phyloP scores from a whole-genome alignment of 2,888 invertebrate genomes.

The Polydrusus pterygomalis region DNA sequence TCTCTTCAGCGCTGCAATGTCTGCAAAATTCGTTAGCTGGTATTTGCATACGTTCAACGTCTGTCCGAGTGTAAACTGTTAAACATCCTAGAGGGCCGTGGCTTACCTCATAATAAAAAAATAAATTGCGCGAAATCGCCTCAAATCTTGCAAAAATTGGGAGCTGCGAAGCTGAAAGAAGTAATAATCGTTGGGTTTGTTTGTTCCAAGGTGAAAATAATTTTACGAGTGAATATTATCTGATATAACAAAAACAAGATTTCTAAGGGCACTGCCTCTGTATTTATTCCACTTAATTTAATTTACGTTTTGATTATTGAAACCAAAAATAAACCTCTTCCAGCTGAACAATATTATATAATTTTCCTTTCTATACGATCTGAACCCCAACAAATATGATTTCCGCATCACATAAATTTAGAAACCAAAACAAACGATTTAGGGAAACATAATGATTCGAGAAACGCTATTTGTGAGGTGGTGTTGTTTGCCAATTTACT shows the following conservation, averaged over 20 bases:
- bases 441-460: slow-evolving; percentile 42
- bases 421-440: slow-evolving; percentile 53
- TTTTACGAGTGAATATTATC: background rate
- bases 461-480: slow-evolving; percentile 33
- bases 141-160: too few species aligned
- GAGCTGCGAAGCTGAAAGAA: too few species aligned
- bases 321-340: slow-evolving; percentile 13
- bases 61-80: too few species aligned
- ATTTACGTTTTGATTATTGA: slow-evolving; percentile 6
- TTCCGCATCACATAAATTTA: slow-evolving; percentile 45
- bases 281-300: slow-evolving; percentile 17
- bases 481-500: slow-evolving; percentile 30
- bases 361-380: slow-evolving; percentile 19
- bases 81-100: too few species aligned
- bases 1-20: too few species aligned
- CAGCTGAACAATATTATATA: slow-evolving; percentile 15
- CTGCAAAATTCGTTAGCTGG: too few species aligned
- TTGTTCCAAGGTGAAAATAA: too few species aligned
- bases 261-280: background rate
- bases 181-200: too few species aligned
- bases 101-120: too few species aligned
- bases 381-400: slow-evolving; percentile 39
- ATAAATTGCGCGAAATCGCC: too few species aligned
- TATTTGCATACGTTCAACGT: too few species aligned
- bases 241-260: background rate